phyloP scores from a whole-genome alignment of 2,113 vertebrate genomes.

The Epinephelus lanceolatus region DNA sequence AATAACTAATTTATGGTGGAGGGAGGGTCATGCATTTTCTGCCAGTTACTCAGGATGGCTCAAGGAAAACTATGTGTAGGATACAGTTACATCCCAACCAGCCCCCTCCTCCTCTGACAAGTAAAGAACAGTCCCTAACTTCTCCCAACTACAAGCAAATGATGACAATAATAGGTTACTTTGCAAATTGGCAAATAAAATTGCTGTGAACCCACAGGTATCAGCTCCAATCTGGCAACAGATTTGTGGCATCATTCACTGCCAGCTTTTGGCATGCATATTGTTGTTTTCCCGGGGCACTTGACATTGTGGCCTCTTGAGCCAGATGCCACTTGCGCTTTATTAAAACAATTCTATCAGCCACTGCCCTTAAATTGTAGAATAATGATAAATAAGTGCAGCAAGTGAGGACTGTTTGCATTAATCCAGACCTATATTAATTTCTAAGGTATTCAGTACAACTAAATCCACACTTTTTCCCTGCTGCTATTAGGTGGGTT shows the following conservation, averaged over 20 bases:
- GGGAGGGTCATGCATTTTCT: no score
- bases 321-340: background rate
- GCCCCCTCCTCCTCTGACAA: no score
- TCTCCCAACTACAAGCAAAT: background rate
- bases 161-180: background rate
- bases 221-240: background rate
- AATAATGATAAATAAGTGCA: background rate
- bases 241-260: background rate
- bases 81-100: no score
- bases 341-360: background rate
- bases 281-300: background rate
- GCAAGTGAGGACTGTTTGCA: no score
- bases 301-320: background rate
- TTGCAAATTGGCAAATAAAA: background rate
- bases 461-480: no score
- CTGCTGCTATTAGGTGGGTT: background rate
- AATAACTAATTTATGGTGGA: no score
- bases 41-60: no score
- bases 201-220: background rate
- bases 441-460: no score
- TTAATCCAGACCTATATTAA: no score
- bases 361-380: background rate
- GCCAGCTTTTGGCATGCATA: background rate
- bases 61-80: no score
- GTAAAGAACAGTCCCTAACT: no score